These are phyloP conservation scores for Ormyrus pomaceus DNA, from an alignment of 2,888 invertebrate genomes.

Conservation along the genomic window DNA sequence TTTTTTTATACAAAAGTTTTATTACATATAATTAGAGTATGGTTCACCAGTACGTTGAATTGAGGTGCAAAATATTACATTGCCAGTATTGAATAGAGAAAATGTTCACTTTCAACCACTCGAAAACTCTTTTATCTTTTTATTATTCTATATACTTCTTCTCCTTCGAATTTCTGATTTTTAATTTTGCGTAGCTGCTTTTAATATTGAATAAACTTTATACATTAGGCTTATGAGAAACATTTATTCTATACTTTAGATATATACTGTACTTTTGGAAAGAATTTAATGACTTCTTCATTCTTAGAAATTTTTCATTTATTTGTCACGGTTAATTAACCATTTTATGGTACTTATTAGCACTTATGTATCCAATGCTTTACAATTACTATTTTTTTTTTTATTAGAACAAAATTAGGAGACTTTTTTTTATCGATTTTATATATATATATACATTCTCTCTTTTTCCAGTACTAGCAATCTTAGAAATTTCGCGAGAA, in stretches of 20 bases:
- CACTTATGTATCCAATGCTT: constrained; percentile 41
- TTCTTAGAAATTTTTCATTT: constrained; percentile 2
- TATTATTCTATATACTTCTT: not conserved
- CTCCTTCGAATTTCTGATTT: constrained; percentile 27
- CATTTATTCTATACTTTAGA: constrained; percentile 35
- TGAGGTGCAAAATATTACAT: constrained; percentile 24
- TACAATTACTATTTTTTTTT: constrained; percentile 38
- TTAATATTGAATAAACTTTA: constrained; percentile 32
- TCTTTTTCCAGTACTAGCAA: constrained; percentile 58
- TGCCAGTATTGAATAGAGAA: constrained; percentile 53
- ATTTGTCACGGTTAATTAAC: constrained; percentile 8
- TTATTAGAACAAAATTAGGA: constrained; percentile 51
- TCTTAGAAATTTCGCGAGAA: constrained; percentile 56
- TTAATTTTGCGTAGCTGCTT: constrained; percentile 44
- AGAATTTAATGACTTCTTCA: constrained; percentile 27
- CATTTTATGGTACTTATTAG: constrained; percentile 33
- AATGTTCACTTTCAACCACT: constrained; percentile 37
- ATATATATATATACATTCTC: constrained; percentile 40
- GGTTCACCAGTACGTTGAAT: constrained; percentile 21
- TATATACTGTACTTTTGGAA: constrained; percentile 43
- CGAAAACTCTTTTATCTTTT: constrained; percentile 16
- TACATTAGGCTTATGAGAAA: constrained; percentile 34
- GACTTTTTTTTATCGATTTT: constrained; percentile 8
- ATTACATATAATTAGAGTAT: constrained; percentile 18
- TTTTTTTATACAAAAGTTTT: constrained; percentile 20